Evolutionary conservation across 2,113 vertebrate genomes (phyloP), one percentile per base, ranked within the genome.

Genomic region (Halichoeres trimaculatus): DNA sequence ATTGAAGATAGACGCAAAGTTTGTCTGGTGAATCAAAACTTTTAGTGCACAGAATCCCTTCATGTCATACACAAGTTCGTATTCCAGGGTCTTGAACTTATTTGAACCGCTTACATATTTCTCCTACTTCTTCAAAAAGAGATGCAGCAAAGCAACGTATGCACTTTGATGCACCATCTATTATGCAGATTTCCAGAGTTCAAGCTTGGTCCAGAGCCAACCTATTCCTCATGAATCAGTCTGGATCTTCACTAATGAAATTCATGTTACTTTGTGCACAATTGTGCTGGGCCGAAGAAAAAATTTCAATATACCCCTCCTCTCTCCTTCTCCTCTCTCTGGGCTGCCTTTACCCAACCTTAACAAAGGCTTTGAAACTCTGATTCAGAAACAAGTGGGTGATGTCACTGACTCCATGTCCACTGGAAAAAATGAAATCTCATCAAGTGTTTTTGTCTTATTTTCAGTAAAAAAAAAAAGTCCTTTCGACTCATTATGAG

Each of bases 181-280:
- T 58, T 34, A 54, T 67, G 45, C 64, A 45, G 38, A 62, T 54
- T 41, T 51, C 38, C n/a, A 24, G 20, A 67, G 67, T 73, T 60
- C 54, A 65, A 60, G 51, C 9, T 41, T 2, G 10, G 41, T 35
- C 30, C 45, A 48, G 14, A 59, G 61, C 10, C 50, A 34, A 8
- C 2, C 56, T 23, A 38, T 56, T 50, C 45, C 14, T 35, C 20
- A 23, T 26, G 12, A 61, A 70, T 70, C n/a, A 51, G 20, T 41
- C 2, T 17, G 43, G 17, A 17, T 45, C 36, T 74, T 58, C 22
- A n/a, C 11, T 36, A 9, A 11, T 23, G 36, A 47, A 7, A 36
- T 47, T 52, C 50, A 35, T 57, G n/a, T 43, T 64, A 17, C 24
- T 62, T 57, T 51, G 35, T 17, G 40, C 30, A 30, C 40, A 41